Evolutionary conservation across 30 jellyfish, hydroid and myxozoan genomes (phyloP).

Genomic region (Hydractinia symbiolongicarpus): DNA sequence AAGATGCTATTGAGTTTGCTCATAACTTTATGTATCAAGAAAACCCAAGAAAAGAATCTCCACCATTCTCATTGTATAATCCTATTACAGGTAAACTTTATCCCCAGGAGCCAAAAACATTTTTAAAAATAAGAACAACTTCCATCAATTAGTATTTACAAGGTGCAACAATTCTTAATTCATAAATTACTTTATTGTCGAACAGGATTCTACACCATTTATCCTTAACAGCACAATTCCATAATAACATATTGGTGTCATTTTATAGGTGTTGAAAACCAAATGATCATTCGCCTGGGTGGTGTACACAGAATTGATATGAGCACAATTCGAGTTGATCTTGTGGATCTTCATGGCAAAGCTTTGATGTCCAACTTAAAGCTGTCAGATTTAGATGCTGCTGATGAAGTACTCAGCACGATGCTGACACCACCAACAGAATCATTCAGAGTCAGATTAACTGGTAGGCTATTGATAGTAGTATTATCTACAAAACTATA

Average conservation of each 20-base stretch:
- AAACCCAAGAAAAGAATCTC: conserved; percentile 6
- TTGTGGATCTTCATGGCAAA: not conserved
- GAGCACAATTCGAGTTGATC: not conserved
- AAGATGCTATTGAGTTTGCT: conserved; percentile 17
- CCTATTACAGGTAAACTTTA: not conserved
- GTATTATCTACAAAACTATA: not conserved
- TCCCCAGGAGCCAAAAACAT: not conserved
- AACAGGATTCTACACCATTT: not conserved
- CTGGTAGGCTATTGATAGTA: not conserved
- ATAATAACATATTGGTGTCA: not conserved
- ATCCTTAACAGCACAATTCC: not conserved
- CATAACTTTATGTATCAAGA: conserved; percentile 16
- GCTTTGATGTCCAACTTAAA: not conserved
- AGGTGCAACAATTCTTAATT: not conserved
- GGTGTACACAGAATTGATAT: conserved; percentile 6
- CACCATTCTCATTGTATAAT: conserved; percentile 4
- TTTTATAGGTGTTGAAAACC: not conserved
- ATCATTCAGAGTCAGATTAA: not conserved
- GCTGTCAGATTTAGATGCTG: not conserved
- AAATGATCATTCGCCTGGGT: not conserved
- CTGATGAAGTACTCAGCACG: not conserved
- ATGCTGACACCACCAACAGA: not conserved
- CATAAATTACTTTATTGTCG: not conserved
- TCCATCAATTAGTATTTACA: not conserved
- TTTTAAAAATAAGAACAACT: not conserved